Conservation (phyloP, 2,888 invertebrate genomes). For the Nomada fucata region DNA sequence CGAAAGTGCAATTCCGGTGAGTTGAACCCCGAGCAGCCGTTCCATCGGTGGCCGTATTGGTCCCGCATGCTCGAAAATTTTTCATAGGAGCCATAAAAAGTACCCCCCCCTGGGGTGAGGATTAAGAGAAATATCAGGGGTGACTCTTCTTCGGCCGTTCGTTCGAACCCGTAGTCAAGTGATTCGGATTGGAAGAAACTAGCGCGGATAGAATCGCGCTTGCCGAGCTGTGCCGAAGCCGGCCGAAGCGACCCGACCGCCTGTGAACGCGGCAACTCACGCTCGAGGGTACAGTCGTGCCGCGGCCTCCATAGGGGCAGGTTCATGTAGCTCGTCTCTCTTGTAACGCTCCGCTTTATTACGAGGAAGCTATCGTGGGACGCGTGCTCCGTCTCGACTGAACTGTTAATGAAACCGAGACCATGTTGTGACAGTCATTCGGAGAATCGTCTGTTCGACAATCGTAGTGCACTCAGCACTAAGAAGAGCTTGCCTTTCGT, state of each 20-base stretch:
- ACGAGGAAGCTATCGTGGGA: slow-evolving; percentile 18
- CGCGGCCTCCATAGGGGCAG: slow-evolving; percentile 80
- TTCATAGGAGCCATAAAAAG: slow-evolving; percentile 65
- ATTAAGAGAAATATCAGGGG: slow-evolving; percentile 66
- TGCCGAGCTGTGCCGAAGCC: slow-evolving; percentile 68
- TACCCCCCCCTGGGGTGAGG: slow-evolving; percentile 37
- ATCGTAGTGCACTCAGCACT: slow-evolving; percentile 18
- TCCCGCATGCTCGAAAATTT: slow-evolving; percentile 60
- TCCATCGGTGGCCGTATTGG: slow-evolving; percentile 37
- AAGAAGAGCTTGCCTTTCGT: neutral
- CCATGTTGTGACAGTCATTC: slow-evolving; percentile 42
- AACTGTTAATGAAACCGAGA: neutral
- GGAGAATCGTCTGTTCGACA: neutral
- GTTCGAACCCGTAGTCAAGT: slow-evolving; percentile 39
- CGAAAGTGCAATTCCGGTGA: slow-evolving; percentile 14
- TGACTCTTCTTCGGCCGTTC: slow-evolving; percentile 44
- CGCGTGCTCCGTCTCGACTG: slow-evolving; percentile 17
- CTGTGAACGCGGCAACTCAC: slow-evolving; percentile 78
- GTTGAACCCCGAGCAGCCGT: slow-evolving; percentile 52
- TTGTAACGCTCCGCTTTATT: slow-evolving; percentile 8
- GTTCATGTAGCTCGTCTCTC: slow-evolving; percentile 58
- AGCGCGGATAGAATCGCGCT: slow-evolving; percentile 55
- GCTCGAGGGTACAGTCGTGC: slow-evolving; percentile 80
- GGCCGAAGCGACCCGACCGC: slow-evolving; percentile 69
- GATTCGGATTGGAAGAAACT: slow-evolving; percentile 64